Conservation (phyloP, 2,113 vertebrate species). For the Corythoichthys haematopterus region DNA sequence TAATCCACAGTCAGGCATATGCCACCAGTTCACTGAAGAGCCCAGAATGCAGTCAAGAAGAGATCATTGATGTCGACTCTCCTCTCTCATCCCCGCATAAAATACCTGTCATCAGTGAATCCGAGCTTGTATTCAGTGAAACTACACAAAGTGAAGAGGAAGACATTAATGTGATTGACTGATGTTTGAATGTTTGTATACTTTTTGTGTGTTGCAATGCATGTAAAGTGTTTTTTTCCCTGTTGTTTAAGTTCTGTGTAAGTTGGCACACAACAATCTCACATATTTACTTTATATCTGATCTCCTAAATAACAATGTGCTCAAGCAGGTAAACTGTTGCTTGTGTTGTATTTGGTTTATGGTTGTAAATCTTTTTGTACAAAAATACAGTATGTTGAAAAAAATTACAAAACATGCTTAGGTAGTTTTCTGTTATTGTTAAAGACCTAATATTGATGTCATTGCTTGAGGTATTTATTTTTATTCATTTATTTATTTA, state of each 20-base stretch:
- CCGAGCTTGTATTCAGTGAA: background rate
- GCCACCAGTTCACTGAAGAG: background rate
- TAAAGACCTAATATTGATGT: constrained; percentile 14
- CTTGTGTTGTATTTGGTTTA: background rate
- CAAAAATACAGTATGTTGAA: background rate
- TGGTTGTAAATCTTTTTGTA: background rate
- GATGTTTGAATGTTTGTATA: background rate
- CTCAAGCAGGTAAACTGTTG: background rate
- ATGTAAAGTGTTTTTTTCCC: background rate
- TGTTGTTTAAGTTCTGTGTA: background rate
- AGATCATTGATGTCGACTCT: constrained; percentile 54
- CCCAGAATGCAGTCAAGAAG: constrained; percentile 10
- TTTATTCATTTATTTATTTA: background rate
- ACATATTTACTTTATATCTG: background rate
- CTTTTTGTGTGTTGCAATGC: constrained; percentile 6
- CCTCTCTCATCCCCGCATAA: constrained; percentile 43
- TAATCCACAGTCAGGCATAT: background rate
- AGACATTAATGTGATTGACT: constrained; percentile 57
- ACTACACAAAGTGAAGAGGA: constrained; percentile 42
- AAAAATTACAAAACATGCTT: background rate
- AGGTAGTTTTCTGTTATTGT: constrained; percentile 13
- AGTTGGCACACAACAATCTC: background rate
- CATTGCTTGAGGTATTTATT: background rate
- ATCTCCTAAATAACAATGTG: background rate
- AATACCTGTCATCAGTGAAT: background rate